phyloP scores from a whole-genome alignment of 2,797 vertebrate genomes.

The Spea hammondii region DNA sequence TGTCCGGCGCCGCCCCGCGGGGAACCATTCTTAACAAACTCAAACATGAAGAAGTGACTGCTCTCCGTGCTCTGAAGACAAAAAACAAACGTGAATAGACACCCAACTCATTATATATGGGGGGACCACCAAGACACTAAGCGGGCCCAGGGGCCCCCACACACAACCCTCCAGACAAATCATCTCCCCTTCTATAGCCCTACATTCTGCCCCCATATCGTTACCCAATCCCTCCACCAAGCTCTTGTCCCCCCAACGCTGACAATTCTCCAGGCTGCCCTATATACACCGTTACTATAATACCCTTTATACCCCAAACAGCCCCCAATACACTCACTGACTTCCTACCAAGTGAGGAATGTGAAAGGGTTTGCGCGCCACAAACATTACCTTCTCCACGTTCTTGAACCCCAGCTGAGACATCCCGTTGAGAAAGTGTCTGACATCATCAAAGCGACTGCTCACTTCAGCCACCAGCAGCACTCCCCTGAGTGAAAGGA shows the following conservation, averaged over 20 bases:
- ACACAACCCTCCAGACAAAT: background rate
- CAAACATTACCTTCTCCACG: constrained; percentile 73
- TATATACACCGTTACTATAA: no score
- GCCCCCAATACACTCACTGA: no score
- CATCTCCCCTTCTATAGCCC: background rate
- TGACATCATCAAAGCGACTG: constrained; percentile 83
- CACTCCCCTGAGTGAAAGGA: constrained; percentile 70
- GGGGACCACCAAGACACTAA: no score
- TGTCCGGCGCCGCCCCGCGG: background rate
- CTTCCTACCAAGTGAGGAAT: no score
- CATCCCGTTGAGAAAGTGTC: constrained; percentile 72
- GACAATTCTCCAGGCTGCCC: no score
- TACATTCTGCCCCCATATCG: background rate
- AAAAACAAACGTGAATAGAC: background rate
- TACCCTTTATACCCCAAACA: no score
- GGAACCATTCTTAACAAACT: constrained; percentile 33
- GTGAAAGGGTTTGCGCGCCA: no score
- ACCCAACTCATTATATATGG: no score
- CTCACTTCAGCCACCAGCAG: constrained; percentile 90
- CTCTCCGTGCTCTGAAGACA: constrained; percentile 34
- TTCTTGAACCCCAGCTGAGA: constrained; percentile 81
- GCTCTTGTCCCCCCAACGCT: no score
- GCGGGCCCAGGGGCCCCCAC: no score
- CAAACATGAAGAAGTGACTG: constrained; percentile 49
- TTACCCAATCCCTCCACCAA: no score